phyloP scores from a whole-genome alignment of 2,113 vertebrate species.

The Actenoides lindsayi region DNA sequence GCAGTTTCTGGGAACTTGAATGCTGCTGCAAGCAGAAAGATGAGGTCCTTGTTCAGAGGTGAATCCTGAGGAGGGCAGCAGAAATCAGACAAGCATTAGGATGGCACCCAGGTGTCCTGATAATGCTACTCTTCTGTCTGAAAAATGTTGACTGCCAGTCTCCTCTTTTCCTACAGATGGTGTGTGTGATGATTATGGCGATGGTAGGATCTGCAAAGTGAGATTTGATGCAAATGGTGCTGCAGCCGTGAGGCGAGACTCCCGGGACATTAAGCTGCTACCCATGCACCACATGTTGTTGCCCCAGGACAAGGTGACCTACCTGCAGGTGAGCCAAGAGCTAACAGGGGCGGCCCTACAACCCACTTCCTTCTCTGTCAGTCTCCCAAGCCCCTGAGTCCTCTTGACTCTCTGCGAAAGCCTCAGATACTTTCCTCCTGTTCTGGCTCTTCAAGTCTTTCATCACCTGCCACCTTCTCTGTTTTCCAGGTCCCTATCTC shows the following conservation, averaged over 20 bases:
- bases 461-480: constrained; percentile 5
- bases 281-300: constrained; percentile 80
- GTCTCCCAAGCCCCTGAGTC: neutral
- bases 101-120: neutral
- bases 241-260: constrained; percentile 72
- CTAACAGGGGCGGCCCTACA: neutral
- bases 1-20: neutral
- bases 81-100: neutral
- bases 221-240: constrained; percentile 80
- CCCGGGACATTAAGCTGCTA: constrained; percentile 78
- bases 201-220: constrained; percentile 80
- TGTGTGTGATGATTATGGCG: constrained; percentile 75
- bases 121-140: neutral
- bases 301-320: constrained; percentile 80
- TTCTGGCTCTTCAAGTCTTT: neutral
- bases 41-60: neutral
- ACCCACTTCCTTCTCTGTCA: neutral
- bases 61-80: neutral
- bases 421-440: neutral
- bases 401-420: neutral
- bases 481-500: constrained; percentile 77
- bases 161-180: constrained; percentile 71
- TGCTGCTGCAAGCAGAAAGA: neutral
- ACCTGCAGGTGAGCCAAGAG: constrained; percentile 75
- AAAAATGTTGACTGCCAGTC: neutral